A percentile compares a stretch with the other conserved stretches of the same genome.
Evolutionary conservation across 1,140 invertebrate species (phyloP).

Genomic region (Anagrus nilaparvatae): DNA sequence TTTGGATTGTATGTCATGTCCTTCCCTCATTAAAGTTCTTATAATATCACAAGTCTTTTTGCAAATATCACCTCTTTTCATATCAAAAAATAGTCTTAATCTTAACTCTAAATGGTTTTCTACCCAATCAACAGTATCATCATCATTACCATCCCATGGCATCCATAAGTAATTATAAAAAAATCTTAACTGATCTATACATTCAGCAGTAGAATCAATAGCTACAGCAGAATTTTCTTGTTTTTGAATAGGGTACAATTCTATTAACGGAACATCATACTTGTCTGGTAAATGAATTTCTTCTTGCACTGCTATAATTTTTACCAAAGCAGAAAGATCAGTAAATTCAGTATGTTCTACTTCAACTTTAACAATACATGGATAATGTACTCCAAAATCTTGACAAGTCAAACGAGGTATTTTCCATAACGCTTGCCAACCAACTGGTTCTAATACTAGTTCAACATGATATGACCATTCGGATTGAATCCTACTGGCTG

Average conservation of each 20-base stretch:
- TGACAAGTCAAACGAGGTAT: conserved; percentile 48
- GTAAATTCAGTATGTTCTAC: conserved; percentile 42
- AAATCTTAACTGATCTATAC: conserved; percentile 41
- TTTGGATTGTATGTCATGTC: conserved; percentile 41
- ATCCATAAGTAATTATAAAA: conserved; percentile 52
- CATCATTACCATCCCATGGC: conserved; percentile 54
- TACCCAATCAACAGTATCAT: conserved; percentile 47
- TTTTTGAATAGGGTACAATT: conserved; percentile 47
- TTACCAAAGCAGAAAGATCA: conserved; percentile 42
- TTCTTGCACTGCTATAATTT: conserved; percentile 49
- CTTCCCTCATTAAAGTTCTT: conserved; percentile 45
- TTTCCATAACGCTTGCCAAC: conserved; percentile 56
- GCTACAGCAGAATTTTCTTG: conserved; percentile 47
- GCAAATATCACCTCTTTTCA: conserved; percentile 42
- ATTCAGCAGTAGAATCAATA: conserved; percentile 35
- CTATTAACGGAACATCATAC: conserved; percentile 45
- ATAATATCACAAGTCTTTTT: conserved; percentile 45
- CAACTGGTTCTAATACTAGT: conserved; percentile 45
- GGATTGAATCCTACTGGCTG: conserved; percentile 41
- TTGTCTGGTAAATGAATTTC: conserved; percentile 48
- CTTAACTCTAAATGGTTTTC: conserved; percentile 44
- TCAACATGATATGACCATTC: conserved; percentile 50
- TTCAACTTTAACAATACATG: conserved; percentile 47
- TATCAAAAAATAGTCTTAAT: conserved; percentile 46
- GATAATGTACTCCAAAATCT: conserved; percentile 46